Evolutionary conservation across 2,888 invertebrate genomes (phyloP), one percentile per base, ranked within the genome.

Genomic region (Lomographa bimaculata): DNA sequence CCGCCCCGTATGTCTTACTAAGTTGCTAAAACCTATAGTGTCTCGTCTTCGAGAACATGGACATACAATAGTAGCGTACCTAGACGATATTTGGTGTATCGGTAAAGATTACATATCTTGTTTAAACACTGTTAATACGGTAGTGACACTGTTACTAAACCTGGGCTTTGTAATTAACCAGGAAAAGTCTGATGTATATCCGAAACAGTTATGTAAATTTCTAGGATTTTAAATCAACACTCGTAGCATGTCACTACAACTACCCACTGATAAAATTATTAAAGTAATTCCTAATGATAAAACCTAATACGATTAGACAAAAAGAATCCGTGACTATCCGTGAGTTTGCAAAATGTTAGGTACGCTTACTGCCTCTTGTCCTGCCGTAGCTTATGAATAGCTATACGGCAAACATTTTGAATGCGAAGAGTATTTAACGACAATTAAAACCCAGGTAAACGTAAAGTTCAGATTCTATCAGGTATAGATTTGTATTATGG

Each of bases 321-420:
- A 14, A 14, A 14, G 3, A 14, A 14, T 14, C 2, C 14, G 14
- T 14, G 14, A 14, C 14, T 3, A 8, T 23, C 8, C 23, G 23
- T 8, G 23, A 23, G 5, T 39, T 44, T 12, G 29, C 39, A 0
- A 24, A 35, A 5, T 6, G 29, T 4, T 39, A 1, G 44, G 35
- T 0, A 16, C 30, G 4, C 8, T 44, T 3, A 10, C 10, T 0
- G 18, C 38, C 0, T 14, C 34, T 0, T 44, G 44, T 3, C 30
- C 44, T 1, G 38, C 44, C 5, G 28, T 19, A 0, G 3, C 2
- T 12, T 44, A 44, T 9, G 33, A 37, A 0, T 44, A 5, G 5
- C 5, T 44, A 0, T 44, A 44, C 11, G 33, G 41, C 2, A 46
- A 41, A 7, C 0, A 10, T 1, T 11, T 34, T 0, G 28, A 40